A percentile compares a stretch with the other conserved stretches of the same genome.
These are phyloP conservation scores for Epinephelus coioides DNA, from an alignment of 2,797 vertebrate species.

Conservation along the genomic window DNA sequence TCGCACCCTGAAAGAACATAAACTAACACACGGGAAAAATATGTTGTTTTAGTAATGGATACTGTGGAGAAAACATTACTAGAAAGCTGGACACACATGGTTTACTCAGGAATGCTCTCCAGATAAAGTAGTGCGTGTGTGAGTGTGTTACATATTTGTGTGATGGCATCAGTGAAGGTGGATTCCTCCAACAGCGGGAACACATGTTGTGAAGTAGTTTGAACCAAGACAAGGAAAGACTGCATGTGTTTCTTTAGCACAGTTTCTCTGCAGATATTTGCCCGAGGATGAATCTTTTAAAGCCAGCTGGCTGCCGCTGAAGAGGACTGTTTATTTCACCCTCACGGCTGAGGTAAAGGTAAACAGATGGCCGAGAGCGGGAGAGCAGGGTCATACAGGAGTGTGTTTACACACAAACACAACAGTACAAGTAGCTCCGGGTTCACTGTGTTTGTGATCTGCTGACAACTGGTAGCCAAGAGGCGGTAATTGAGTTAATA, in stretches of 20 bases:
- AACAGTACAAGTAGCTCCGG: slow-evolving; percentile 52
- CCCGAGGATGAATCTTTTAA: slow-evolving; percentile 12
- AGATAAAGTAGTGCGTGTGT: slow-evolving; percentile 58
- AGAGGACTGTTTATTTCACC: slow-evolving; percentile 45
- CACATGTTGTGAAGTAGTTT: slow-evolving; percentile 54
- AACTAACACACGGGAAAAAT: not conserved
- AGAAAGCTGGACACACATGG: slow-evolving; percentile 64
- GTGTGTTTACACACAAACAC: slow-evolving; percentile 81
- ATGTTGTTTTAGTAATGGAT: slow-evolving; percentile 6
- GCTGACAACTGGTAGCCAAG: slow-evolving; percentile 58
- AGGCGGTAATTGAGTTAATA: slow-evolving; percentile 43
- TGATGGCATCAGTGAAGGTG: slow-evolving; percentile 80
- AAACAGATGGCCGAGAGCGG: slow-evolving; percentile 56
- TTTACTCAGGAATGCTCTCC: slow-evolving; percentile 72
- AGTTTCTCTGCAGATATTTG: slow-evolving; percentile 59
- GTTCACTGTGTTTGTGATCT: slow-evolving; percentile 49
- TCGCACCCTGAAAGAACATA: not conserved
- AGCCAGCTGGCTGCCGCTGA: slow-evolving; percentile 24
- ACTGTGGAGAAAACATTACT: slow-evolving; percentile 28
- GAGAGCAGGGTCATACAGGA: slow-evolving; percentile 49
- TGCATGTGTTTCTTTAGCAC: slow-evolving; percentile 25
- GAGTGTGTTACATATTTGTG: slow-evolving; percentile 75
- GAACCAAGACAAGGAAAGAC: not conserved
- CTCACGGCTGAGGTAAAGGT: slow-evolving; percentile 59
- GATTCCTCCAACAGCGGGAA: slow-evolving; percentile 64